These are phyloP conservation scores for Porites evermanni DNA, from an alignment of 92 coral and sea anemone genomes.

Conservation along the genomic window DNA sequence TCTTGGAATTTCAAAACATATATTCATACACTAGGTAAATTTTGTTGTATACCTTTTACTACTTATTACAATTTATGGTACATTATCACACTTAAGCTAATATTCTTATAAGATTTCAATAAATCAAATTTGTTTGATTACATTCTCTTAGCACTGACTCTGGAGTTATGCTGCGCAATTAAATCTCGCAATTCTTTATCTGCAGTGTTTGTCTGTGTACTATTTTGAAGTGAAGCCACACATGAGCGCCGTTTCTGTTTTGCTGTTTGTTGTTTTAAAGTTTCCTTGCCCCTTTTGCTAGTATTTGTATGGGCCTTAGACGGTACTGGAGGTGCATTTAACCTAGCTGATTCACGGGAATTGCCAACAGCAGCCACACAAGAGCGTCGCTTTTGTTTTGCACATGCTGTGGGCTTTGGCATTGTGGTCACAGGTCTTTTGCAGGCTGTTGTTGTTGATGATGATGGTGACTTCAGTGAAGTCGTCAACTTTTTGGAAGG, in stretches of 20 bases:
- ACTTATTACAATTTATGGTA: too few species aligned
- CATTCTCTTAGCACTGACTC: conserved; percentile 60
- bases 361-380: conserved; percentile 58
- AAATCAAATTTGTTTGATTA: neutral
- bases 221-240: conserved; percentile 48
- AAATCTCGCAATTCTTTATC: conserved; percentile 78
- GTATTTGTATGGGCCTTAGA: conserved; percentile 16
- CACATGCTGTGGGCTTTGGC: conserved; percentile 15
- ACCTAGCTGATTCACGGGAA: conserved; percentile 1
- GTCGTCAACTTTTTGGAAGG: conserved; percentile 34
- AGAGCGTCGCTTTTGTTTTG: conserved; percentile 72
- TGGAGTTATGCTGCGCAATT: conserved; percentile 81
- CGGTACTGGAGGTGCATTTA: neutral
- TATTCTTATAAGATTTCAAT: too few species aligned
- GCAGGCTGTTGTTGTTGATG: conserved; percentile 1
- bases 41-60: too few species aligned
- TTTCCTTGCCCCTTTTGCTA: conserved; percentile 26
- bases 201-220: conserved; percentile 22
- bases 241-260: conserved; percentile 88
- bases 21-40: too few species aligned
- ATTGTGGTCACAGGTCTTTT: conserved; percentile 26
- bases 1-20: too few species aligned
- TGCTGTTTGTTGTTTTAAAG: conserved; percentile 14
- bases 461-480: neutral
- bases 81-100: too few species aligned